A percentile compares a stretch with the other conserved stretches of the same genome.
phyloP scores from a whole-genome alignment of 2,888 invertebrate genomes.

The Nasonovia ribisnigri region DNA sequence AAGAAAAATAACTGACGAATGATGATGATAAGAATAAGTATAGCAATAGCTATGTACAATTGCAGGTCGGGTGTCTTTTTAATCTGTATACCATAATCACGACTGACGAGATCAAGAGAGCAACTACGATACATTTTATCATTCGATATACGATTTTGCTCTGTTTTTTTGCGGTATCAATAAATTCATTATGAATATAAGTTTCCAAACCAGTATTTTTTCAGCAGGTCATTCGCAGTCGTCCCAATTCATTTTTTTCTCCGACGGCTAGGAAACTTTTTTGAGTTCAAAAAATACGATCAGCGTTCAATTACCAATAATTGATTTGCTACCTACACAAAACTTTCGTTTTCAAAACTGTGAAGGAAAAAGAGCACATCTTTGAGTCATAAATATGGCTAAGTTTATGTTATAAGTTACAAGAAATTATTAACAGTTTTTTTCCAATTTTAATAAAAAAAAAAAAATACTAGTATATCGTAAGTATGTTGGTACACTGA shows the following conservation, averaged over 20 bases:
- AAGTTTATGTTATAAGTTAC: background rate
- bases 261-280: too few species aligned
- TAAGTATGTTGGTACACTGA: too few species aligned
- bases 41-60: background rate
- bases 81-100: background rate
- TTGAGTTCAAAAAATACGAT: too few species aligned
- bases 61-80: background rate
- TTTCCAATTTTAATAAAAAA: background rate
- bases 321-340: background rate
- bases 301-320: background rate
- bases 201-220: background rate
- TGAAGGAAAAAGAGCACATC: background rate
- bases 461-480: background rate
- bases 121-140: background rate
- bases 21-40: background rate
- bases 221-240: background rate
- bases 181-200: background rate
- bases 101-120: background rate
- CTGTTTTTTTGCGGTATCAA: background rate
- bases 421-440: background rate
- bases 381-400: background rate
- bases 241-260: background rate
- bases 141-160: background rate
- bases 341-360: background rate
- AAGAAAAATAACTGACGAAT: background rate